These are phyloP conservation scores for Macrotis lagotis DNA, from an alignment of 2,113 vertebrate genomes.

Conservation along the genomic window DNA sequence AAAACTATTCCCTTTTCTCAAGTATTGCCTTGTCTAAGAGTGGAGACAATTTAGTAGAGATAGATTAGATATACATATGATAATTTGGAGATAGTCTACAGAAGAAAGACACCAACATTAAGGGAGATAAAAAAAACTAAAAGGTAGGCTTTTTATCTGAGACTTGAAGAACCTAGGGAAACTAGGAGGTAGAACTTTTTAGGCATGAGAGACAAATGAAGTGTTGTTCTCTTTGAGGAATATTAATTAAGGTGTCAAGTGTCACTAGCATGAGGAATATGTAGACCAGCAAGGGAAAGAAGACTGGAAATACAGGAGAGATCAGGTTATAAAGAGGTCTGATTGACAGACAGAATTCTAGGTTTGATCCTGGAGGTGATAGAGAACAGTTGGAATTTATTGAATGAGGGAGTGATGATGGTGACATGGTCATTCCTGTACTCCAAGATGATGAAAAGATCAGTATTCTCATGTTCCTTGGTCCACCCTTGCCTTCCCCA, in stretches of 20 bases:
- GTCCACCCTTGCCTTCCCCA: too few species aligned
- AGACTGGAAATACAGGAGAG: neutral
- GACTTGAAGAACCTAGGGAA: neutral
- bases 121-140: neutral
- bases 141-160: neutral
- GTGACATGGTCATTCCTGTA: neutral
- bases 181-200: neutral
- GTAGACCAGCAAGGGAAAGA: neutral
- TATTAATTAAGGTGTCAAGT: neutral
- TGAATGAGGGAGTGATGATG: neutral
- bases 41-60: too few species aligned
- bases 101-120: neutral
- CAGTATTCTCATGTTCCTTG: neutral
- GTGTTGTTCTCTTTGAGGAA: too few species aligned
- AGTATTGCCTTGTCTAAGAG: neutral
- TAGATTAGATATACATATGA: neutral
- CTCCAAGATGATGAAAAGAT: neutral
- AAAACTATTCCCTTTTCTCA: neutral
- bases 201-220: neutral
- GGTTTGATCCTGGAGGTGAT: neutral
- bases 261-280: neutral
- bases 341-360: neutral
- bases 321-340: neutral
- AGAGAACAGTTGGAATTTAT: neutral
- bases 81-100: neutral